These are phyloP conservation scores for Epizoanthus fatuus DNA, from an alignment of 92 coral and sea anemone species.

Conservation along the genomic window DNA sequence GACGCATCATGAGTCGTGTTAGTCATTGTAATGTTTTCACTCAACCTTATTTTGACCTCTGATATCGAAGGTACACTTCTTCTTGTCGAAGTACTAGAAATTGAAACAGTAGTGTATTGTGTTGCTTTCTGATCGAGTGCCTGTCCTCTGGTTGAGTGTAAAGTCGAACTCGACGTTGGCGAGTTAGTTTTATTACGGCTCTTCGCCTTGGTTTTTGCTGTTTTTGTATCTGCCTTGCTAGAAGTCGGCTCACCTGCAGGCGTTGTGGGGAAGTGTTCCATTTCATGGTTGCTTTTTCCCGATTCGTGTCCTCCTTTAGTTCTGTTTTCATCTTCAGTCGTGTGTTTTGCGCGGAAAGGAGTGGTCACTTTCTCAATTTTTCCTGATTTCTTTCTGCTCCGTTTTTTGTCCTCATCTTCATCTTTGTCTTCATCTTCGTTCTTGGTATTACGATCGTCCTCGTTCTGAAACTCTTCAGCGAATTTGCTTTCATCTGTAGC, in stretches of 20 bases:
- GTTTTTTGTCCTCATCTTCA: too few species aligned
- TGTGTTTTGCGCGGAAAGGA: too few species aligned
- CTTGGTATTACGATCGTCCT: too few species aligned
- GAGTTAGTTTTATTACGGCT: neutral
- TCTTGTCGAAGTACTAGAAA: neutral
- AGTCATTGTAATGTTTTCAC: neutral
- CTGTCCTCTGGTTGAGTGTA: neutral
- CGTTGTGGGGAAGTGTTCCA: neutral
- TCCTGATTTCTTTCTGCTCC: too few species aligned
- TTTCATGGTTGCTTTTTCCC: neutral
- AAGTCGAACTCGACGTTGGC: neutral
- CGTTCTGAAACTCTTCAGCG: too few species aligned
- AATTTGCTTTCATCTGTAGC: too few species aligned
- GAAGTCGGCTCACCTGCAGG: neutral
- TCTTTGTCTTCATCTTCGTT: too few species aligned
- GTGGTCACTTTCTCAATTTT: too few species aligned
- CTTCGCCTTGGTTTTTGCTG: neutral
- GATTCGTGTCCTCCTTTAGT: neutral
- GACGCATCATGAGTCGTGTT: neutral
- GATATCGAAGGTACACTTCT: neutral
- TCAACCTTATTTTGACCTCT: neutral
- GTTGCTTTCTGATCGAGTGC: neutral
- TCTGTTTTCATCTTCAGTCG: too few species aligned
- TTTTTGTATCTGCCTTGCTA: neutral
- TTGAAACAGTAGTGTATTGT: neutral